Conservation (phyloP, 1,140 invertebrate species). For the Patella vulgata region DNA sequence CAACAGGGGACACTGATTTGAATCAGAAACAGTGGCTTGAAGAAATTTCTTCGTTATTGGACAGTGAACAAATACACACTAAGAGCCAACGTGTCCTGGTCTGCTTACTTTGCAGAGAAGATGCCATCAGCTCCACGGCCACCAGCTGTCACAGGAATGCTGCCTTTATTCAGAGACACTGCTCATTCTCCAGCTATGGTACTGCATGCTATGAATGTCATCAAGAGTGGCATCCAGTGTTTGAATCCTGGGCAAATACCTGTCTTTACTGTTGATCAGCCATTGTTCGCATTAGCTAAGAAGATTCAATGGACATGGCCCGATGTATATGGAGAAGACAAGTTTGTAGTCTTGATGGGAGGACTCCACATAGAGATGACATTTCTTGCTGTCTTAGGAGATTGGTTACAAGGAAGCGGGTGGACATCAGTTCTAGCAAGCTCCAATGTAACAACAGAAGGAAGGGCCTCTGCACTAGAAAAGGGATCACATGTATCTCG, state of each 20-base stretch:
- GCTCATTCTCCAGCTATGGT: conserved; percentile 22
- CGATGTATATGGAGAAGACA: too few relatives aligned
- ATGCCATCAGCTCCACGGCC: background rate
- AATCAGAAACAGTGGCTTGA: too few relatives aligned
- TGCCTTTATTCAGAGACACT: conserved; percentile 19
- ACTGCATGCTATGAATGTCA: conserved; percentile 28
- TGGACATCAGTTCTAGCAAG: conserved; percentile 8
- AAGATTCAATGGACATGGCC: conserved; percentile 9
- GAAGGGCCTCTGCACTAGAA: conserved; percentile 3
- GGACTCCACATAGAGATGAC: too few relatives aligned
- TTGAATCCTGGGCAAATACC: conserved; percentile 30
- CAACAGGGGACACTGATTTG: too few relatives aligned
- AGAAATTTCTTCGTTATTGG: too few relatives aligned
- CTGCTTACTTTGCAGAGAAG: conserved; percentile 12
- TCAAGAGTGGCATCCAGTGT: conserved; percentile 5
- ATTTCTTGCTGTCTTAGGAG: conserved; percentile 4
- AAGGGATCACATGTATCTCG: conserved; percentile 2
- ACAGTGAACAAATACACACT: background rate
- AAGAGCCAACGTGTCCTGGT: conserved; percentile 8
- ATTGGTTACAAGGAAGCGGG: too few relatives aligned
- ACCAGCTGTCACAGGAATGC: conserved; percentile 3
- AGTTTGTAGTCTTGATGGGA: conserved; percentile 25
- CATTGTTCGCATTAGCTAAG: conserved; percentile 34
- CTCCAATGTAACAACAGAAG: conserved; percentile 1
- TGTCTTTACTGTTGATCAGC: conserved; percentile 28